Evolutionary conservation across 2,888 invertebrate species (phyloP).

Genomic region (Papilio protenor): DNA sequence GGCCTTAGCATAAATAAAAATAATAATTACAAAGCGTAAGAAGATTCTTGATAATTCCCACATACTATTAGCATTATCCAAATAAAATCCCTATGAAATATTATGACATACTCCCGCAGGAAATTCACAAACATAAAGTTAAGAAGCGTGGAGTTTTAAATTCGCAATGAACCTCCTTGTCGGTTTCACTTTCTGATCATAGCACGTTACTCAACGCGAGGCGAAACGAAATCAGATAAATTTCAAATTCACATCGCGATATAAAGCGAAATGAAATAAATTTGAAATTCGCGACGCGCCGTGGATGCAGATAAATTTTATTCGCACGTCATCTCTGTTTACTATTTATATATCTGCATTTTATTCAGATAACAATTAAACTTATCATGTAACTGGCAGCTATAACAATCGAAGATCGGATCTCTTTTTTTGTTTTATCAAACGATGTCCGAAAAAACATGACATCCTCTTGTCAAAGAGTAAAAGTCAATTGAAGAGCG

Average conservation of each 20-base stretch:
- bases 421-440: too few relatives aligned
- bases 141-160: slow-evolving; percentile 29
- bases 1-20: neutral
- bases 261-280: slow-evolving; percentile 34
- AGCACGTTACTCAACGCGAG: slow-evolving; percentile 15
- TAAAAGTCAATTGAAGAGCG: too few relatives aligned
- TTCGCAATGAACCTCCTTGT: slow-evolving; percentile 24
- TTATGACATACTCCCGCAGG: slow-evolving; percentile 28
- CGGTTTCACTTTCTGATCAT: slow-evolving; percentile 34
- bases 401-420: too few relatives aligned
- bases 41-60: neutral
- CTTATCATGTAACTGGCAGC: too few relatives aligned
- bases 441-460: too few relatives aligned
- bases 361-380: neutral
- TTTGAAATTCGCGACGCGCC: slow-evolving; percentile 37
- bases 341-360: neutral
- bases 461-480: too few relatives aligned
- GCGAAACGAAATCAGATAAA: slow-evolving; percentile 36
- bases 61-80: neutral
- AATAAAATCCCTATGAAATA: slow-evolving; percentile 2
- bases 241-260: slow-evolving; percentile 29
- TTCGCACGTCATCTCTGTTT: slow-evolving; percentile 12
- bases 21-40: neutral
- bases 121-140: slow-evolving; percentile 37
- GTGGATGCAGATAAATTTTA: slow-evolving; percentile 16